Base-by-base conservation (phyloP, 2,888 invertebrate genomes). In the Lissocephala sabroskyi region DNA sequence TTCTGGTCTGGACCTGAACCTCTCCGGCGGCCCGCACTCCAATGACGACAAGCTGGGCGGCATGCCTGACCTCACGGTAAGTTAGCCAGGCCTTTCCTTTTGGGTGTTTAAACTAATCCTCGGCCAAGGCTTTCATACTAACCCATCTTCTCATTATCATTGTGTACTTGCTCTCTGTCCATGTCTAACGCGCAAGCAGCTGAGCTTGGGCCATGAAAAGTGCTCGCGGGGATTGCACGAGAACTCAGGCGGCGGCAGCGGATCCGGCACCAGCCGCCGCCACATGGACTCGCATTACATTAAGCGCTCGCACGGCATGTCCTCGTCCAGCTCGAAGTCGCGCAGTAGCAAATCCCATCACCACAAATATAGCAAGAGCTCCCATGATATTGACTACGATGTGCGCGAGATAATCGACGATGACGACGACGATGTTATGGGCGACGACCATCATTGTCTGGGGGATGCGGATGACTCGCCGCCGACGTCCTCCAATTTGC, bases 211-310 rank as follows among this genome's bases (percentile, higher is more conserved):
- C 57, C 83, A 84, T 55, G 82, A 82, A 63, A 80, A 82, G 48
- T 70, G 62, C 40, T 53, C 57, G 23, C 46, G 49, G 32, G 44
- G 46, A 17, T 6, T 41, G 11, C 46, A 41, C 14, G 41, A 28
- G 41, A 46, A 16, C 35, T n/a, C n/a, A n/a, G 49, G 49, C 11
- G 37, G 45, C 44, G 33, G 32, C 39, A 46, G 37, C 35, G 39
- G 49, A 43, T 29, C 56, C 28, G 63, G 64, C 29, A 74, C 70
- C 9, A 70, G 59, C 18, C 62, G 68, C 2, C 74, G 74, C 10
- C 65, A 75, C 19, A 48, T 90, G 52, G 68, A 71, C 9, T 89
- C 90, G 78, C 88, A 89, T 66, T 79, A 90, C 56, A 80, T 89
- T 40, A 80, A 87, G 39, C 85, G 82, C 5, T 82, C 82, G 61